Evolutionary conservation across 1,140 invertebrate species (phyloP).

Genomic region (Kradibia gibbosae): DNA sequence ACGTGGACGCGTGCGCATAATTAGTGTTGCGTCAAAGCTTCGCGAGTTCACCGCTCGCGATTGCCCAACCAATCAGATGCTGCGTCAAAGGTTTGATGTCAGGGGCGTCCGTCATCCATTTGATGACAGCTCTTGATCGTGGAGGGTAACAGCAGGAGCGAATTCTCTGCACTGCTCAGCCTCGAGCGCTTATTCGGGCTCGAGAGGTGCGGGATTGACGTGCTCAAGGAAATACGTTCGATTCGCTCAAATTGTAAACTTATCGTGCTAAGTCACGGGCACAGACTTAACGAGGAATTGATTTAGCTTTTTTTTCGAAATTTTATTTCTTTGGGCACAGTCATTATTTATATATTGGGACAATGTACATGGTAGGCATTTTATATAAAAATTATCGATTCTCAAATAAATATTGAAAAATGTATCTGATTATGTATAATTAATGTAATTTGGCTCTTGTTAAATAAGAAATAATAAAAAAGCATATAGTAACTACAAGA

Average conservation of each 20-base stretch:
- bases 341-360: not conserved
- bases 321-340: not conserved
- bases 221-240: no score
- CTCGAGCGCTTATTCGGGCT: no score
- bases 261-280: no score
- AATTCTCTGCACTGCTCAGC: no score
- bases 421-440: not conserved
- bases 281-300: not conserved
- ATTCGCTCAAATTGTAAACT: no score
- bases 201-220: no score
- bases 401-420: not conserved
- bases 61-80: not conserved
- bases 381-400: not conserved
- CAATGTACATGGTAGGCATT: no score
- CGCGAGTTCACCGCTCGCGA: not conserved
- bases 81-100: not conserved
- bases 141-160: no score
- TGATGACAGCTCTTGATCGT: not conserved
- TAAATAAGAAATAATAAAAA: no score
- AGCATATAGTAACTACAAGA: no score
- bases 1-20: not conserved
- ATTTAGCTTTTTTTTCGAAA: not conserved
- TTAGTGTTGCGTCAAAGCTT: not conserved
- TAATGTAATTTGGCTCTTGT: not conserved
- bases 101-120: not conserved